These are phyloP conservation scores for Melinopterus prodromus DNA, from an alignment of 2,888 invertebrate species.

Conservation along the genomic window DNA sequence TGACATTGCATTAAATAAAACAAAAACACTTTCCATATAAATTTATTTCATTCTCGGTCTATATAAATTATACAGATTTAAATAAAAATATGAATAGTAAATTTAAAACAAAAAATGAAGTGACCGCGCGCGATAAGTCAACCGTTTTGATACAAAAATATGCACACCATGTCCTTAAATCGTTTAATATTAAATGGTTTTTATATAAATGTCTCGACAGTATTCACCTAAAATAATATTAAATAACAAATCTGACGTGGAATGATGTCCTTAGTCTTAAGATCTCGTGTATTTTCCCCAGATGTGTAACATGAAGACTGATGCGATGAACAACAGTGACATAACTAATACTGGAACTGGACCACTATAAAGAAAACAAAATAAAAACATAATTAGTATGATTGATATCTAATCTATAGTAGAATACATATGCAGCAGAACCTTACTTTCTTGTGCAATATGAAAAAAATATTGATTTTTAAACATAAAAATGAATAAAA, in stretches of 20 bases:
- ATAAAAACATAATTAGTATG: not conserved
- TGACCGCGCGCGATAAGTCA: not conserved
- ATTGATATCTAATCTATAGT: not conserved
- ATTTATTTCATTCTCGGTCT: not conserved
- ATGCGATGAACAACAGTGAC: constrained; percentile 98
- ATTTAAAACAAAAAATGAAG: not conserved
- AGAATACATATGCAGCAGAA: no score
- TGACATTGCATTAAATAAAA: not conserved
- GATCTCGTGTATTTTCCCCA: constrained; percentile 99
- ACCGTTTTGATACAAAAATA: not conserved
- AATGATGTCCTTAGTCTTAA: constrained; percentile 56
- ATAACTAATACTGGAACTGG: constrained; percentile 99
- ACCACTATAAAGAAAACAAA: constrained; percentile 74
- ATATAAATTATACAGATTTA: constrained; percentile 4
- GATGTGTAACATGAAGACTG: constrained; percentile 99
- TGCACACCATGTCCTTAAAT: not conserved
- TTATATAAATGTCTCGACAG: not conserved
- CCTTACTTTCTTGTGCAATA: no score
- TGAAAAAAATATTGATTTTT: no score
- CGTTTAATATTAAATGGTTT: not conserved
- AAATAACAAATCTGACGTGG: not conserved
- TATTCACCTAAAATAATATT: not conserved
- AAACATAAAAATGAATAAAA: no score
- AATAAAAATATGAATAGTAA: not conserved
- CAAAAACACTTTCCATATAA: not conserved